Conservation (phyloP, 2,888 invertebrate species). For the Dasypolia templi region DNA sequence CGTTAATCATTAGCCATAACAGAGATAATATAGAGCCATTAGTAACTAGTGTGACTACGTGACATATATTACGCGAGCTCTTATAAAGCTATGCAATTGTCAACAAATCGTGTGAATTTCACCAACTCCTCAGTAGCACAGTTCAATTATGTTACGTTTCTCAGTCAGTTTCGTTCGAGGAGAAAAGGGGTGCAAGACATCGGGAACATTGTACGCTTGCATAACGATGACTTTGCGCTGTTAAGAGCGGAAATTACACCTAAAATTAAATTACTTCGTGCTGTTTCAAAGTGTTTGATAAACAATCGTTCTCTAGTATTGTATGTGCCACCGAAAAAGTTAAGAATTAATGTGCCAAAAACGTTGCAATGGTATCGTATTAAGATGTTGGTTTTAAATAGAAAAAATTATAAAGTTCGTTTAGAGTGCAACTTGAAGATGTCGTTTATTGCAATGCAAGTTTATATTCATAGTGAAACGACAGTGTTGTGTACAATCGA, state of each 20-base stretch:
- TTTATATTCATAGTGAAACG: conserved; percentile 44
- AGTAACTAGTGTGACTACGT: conserved; percentile 73
- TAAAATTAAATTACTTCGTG: conserved; percentile 64
- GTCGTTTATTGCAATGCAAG: conserved; percentile 65
- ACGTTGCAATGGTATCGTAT: conserved; percentile 73
- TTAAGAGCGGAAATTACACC: conserved; percentile 66
- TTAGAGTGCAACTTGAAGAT: conserved; percentile 78
- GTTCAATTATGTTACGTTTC: conserved; percentile 84
- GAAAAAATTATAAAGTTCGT: conserved; percentile 68
- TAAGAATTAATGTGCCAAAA: conserved; percentile 70
- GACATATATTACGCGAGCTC: conserved; percentile 66
- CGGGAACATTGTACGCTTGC: conserved; percentile 82
- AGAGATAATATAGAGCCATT: conserved; percentile 74
- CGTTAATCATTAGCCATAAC: conserved; percentile 76
- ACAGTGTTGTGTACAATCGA: conserved; percentile 51
- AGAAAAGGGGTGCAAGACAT: conserved; percentile 83
- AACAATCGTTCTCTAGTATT: conserved; percentile 70
- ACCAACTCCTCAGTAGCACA: conserved; percentile 82
- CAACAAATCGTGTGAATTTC: conserved; percentile 84
- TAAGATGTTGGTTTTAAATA: conserved; percentile 69
- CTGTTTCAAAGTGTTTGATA: conserved; percentile 62
- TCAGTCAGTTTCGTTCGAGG: conserved; percentile 80
- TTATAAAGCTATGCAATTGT: conserved; percentile 80
- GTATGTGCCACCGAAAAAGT: conserved; percentile 69
- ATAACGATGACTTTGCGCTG: conserved; percentile 77